Percentiles rank a stretch among this genome's conserved stretches.
Conservation (phyloP, 2,888 invertebrate genomes). For the Metopia argyrocephala region DNA sequence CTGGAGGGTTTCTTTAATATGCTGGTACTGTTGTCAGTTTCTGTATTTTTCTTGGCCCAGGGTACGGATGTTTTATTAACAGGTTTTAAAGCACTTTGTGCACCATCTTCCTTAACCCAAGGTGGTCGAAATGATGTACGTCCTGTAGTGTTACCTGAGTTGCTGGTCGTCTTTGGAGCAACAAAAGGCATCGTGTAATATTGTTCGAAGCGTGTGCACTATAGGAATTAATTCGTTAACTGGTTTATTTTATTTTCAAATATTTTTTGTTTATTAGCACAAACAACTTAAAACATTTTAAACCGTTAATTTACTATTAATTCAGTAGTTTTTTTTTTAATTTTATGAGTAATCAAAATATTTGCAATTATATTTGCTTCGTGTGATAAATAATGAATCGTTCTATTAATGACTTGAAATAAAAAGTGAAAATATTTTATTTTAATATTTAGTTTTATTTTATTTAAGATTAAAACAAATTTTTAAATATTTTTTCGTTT, state of each 20-base stretch:
- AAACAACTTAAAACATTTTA: conserved; percentile 39
- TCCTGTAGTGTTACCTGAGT: conserved; percentile 65
- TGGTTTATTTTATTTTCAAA: conserved; percentile 15
- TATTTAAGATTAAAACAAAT: conserved; percentile 3
- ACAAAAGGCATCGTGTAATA: conserved; percentile 75
- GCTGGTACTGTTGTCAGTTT: conserved; percentile 65
- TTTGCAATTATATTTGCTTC: conserved; percentile 12
- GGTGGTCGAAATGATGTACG: conserved; percentile 84
- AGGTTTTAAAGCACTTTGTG: conserved; percentile 76
- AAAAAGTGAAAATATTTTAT: conserved; percentile 40
- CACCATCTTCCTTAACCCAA: conserved; percentile 82
- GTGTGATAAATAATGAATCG: conserved; percentile 27
- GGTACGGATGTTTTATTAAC: conserved; percentile 78
- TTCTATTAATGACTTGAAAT: conserved; percentile 15
- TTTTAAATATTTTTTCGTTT: background rate
- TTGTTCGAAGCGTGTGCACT: conserved; percentile 2
- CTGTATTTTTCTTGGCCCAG: conserved; percentile 78
- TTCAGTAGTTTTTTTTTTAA: conserved; percentile 7
- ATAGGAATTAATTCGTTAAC: background rate
- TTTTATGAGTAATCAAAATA: conserved; percentile 30
- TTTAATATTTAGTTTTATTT: conserved; percentile 30
- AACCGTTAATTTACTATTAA: conserved; percentile 1
- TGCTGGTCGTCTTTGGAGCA: conserved; percentile 71
- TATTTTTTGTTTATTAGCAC: conserved; percentile 18
- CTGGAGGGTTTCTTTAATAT: conserved; percentile 55